These are phyloP conservation scores for Alces alces DNA, from an alignment of 2,113 vertebrate species.

Conservation along the genomic window DNA sequence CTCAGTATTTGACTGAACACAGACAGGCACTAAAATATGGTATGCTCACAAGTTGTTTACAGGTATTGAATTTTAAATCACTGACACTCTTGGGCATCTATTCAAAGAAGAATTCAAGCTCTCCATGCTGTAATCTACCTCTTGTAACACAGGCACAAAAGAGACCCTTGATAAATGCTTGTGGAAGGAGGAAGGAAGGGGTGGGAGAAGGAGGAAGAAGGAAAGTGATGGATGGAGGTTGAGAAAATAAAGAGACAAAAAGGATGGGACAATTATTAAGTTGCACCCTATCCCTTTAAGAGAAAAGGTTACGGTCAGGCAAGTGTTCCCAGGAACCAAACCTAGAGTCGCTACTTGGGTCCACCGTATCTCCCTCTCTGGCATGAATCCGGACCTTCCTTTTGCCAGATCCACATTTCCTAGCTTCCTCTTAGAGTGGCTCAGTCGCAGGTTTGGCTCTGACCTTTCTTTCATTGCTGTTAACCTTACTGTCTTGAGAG, in stretches of 20 bases:
- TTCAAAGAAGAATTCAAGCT: conserved; percentile 35
- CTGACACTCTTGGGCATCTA: background rate
- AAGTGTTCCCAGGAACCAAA: background rate
- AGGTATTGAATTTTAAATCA: conserved; percentile 59
- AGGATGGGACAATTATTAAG: background rate
- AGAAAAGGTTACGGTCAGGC: background rate
- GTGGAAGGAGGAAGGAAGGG: background rate
- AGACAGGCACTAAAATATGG: conserved; percentile 57
- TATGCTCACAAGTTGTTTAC: conserved; percentile 31
- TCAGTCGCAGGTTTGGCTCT: background rate
- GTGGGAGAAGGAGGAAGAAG: background rate
- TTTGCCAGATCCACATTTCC: background rate
- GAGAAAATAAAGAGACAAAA: background rate
- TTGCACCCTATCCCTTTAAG: background rate
- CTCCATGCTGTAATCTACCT: background rate
- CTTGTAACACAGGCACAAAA: background rate
- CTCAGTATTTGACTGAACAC: conserved; percentile 63
- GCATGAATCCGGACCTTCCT: background rate
- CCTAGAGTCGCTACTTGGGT: rapidly evolving
- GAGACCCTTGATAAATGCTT: background rate
- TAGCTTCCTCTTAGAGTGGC: background rate
- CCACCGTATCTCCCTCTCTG: background rate
- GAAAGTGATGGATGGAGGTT: rapidly evolving
- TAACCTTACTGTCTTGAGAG: background rate
- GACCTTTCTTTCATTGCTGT: background rate